Percentiles rank a stretch among this genome's conserved stretches.
These are phyloP conservation scores for Euthynnus affinis DNA, from an alignment of 2,797 vertebrate species.

Conservation along the genomic window DNA sequence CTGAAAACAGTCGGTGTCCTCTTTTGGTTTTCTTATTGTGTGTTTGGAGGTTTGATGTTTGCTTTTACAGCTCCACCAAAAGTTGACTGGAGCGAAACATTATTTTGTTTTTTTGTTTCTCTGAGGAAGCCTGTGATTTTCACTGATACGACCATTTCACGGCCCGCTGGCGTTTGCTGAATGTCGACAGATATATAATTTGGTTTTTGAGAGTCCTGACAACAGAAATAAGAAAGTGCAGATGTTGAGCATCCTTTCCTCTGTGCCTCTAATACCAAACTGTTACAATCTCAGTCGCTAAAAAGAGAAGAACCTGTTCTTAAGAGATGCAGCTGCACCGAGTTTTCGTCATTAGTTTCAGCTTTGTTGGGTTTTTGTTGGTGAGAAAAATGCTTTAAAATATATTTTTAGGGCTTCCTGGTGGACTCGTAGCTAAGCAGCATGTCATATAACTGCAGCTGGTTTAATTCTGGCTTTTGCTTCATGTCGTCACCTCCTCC, in stretches of 20 bases:
- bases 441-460: no score
- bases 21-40: background rate
- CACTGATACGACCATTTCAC: slow-evolving; percentile 13
- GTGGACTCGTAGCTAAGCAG: no score
- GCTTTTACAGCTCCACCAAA: slow-evolving; percentile 8
- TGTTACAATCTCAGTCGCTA: background rate
- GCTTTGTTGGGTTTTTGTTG: no score
- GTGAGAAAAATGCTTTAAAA: no score
- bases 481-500: no score
- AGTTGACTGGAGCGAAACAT: slow-evolving; percentile 15
- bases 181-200: slow-evolving; percentile 4
- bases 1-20: no score
- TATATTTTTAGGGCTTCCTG: no score
- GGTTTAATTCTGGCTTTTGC: no score
- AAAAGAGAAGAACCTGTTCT: background rate
- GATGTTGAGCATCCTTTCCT: background rate
- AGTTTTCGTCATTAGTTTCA: no score
- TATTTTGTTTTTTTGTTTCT: background rate
- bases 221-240: background rate
- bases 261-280: background rate
- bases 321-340: no score
- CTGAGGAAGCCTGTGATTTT: slow-evolving; percentile 21
- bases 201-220: background rate
- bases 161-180: background rate
- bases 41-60: background rate